Evolutionary conservation across 2,888 invertebrate species (phyloP), one percentile per base, ranked within the genome.

Genomic region (Amiota mariae): DNA sequence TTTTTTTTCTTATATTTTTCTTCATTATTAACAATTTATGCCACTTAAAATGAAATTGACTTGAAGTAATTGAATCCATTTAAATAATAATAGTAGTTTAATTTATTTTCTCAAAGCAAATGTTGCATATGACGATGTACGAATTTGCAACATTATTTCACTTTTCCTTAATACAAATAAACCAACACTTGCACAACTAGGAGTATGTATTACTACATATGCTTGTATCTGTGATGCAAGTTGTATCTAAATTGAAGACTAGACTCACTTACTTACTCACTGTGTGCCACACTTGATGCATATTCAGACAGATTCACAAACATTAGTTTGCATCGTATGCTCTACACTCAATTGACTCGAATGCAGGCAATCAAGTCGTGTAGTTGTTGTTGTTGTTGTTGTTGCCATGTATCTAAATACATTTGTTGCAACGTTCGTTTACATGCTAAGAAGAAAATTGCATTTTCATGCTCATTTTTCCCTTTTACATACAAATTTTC

Each of bases 11-110:
- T 10, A 4, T 54, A 10, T 8, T 54, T 12, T n/a, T 54, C n/a
- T 8, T 54, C 12, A 54, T 54, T 54, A 54, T 54, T 24, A 24
- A 24, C 54, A n/a, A 54, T n/a, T n/a, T n/a, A 54, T 8, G 6
- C 54, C 36, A 36, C 36, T 36, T 36, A 36, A 36, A 36, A 36
- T 36, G 36, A 36, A 6, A 6, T 36, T 36, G 36, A 54, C 4
- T 12, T 46, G 63, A 63, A 63, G 63, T 63, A 36, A 63, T 63
- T 63, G 63, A 24, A 63, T 59, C 20, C 59, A 59, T 59, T 59
- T 59, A 59, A 15, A n/a, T 59, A 11, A 15, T 59, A 20, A 15
- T 59, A 20, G 15, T 59, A 36, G 36, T 20, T 59, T 59, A 54
- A n/a, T 59, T 18, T 59, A 20, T 20, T 18, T 18, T 59, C 57